Base-by-base conservation (phyloP, 2,888 invertebrate species). In the Holacanthella duospinosa region DNA sequence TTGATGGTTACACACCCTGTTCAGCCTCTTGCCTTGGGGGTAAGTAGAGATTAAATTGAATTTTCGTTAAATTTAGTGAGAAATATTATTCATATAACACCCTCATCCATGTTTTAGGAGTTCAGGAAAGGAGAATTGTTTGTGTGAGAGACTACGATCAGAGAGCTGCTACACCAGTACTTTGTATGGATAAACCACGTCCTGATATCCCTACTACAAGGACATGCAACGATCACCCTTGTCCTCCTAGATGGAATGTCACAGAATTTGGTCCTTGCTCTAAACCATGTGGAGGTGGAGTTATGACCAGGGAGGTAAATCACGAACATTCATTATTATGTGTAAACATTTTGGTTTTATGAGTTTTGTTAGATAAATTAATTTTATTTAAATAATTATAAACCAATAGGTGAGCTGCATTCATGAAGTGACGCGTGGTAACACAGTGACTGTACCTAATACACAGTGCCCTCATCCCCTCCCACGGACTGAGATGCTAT, bases 201-300 rank as follows among this genome's bases (percentile, higher is more conserved):
- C 94, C 94, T 0, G 92, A 93, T 76, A 69, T 72, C 43, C 88
- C 89, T 58, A 81, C 92, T 66, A 89, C 91, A 36, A 81, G 89
- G 74, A 89, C 90, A 0, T 94, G 94, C 80, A 97, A 97, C 76
- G 94, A 94, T 74, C 87, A 91, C 66, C 91, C 95, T 0, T 97
- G 97, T 75, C 78, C 79, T 29, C 77, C 79, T 24, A 75, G 77
- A 62, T 93, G 93, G 93, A 91, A 91, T 76, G 87, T 88, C 73
- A 89, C 91, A 0, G 90, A 91, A 61, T 93, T 90, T 76, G 87
- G 88, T 0, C 84, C 86, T 25, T 97, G 96, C 78, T 89, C 91
- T 25, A 91, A 90, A 77, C 87, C 89, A 1, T 97, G 96, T 75
- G 96, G 96, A 29, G 89, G 94, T 70, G 96, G 96, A 0, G 87